These are phyloP conservation scores for Planiliza haematocheilus DNA, from an alignment of 2,113 vertebrate genomes.

Conservation along the genomic window DNA sequence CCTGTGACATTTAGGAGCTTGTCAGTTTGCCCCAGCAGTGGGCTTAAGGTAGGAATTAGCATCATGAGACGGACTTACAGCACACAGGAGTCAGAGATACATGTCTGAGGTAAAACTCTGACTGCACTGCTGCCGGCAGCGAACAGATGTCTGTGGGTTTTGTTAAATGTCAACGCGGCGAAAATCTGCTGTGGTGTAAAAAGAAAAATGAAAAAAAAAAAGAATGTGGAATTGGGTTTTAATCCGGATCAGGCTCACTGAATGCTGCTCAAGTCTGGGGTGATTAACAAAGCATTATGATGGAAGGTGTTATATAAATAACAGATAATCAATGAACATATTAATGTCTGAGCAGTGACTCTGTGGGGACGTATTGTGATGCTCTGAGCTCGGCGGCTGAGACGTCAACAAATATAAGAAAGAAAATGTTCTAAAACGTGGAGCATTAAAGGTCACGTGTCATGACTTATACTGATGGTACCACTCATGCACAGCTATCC, in stretches of 20 bases:
- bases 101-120: constrained; percentile 6
- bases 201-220: background rate
- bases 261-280: background rate
- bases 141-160: background rate
- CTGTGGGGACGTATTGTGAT: too few species aligned
- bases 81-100: constrained; percentile 6
- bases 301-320: background rate
- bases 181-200: constrained; percentile 1
- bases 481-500: too few species aligned
- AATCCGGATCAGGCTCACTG: constrained; percentile 4
- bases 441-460: too few species aligned
- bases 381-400: too few species aligned
- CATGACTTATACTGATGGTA: too few species aligned
- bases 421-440: too few species aligned
- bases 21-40: constrained; percentile 20
- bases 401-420: too few species aligned
- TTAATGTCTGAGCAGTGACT: too few species aligned
- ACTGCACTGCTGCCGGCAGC: constrained; percentile 1
- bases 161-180: constrained; percentile 23
- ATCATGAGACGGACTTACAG: background rate
- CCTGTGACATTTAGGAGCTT: constrained; percentile 18
- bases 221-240: background rate
- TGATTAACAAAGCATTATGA: constrained; percentile 2
- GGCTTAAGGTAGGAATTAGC: constrained; percentile 11
- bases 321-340: background rate